phyloP scores from a whole-genome alignment of 2,888 invertebrate species.

The Limnephilus rhombicus region DNA sequence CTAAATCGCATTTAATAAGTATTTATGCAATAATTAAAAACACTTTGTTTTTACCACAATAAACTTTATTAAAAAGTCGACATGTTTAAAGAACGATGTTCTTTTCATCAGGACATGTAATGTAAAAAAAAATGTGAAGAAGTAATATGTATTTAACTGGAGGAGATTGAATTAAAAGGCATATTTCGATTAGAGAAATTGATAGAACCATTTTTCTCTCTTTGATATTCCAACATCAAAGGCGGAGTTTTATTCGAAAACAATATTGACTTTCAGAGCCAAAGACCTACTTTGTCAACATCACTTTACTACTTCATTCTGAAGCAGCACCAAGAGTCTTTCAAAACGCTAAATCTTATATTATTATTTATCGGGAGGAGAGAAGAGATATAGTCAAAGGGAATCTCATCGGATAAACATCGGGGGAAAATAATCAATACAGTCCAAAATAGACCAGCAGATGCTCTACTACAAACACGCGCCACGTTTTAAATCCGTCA shows the following conservation, averaged over 20 bases:
- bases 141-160: background rate
- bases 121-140: too few relatives aligned
- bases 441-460: background rate
- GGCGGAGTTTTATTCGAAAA: background rate
- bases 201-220: background rate
- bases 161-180: background rate
- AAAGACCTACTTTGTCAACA: background rate
- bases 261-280: background rate
- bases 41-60: too few relatives aligned
- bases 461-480: background rate
- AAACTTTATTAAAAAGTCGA: too few relatives aligned
- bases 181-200: background rate
- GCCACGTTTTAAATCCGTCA: background rate
- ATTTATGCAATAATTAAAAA: too few relatives aligned
- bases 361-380: background rate
- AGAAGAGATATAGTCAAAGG: background rate
- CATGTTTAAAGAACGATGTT: too few relatives aligned
- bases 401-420: background rate
- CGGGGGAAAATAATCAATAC: background rate
- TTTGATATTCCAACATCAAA: background rate
- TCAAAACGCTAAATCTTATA: conserved; percentile 1
- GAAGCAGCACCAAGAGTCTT: background rate
- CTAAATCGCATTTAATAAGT: too few relatives aligned
- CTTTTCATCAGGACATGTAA: too few relatives aligned
- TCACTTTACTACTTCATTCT: background rate